Evolutionary conservation across 2,113 vertebrate species (phyloP).

Genomic region (Piaya cayana): DNA sequence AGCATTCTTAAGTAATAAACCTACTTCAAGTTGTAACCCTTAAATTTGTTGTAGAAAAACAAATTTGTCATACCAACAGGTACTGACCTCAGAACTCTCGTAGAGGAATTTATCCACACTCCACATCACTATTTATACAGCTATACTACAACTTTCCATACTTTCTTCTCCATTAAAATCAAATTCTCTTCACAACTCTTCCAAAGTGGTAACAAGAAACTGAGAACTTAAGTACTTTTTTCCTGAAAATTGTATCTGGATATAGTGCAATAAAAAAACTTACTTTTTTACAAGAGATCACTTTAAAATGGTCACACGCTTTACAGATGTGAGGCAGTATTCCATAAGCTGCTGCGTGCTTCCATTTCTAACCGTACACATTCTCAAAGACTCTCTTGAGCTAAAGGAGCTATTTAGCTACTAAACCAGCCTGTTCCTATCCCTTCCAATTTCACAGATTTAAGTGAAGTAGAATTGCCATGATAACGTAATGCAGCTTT

Average conservation of each 20-base stretch:
- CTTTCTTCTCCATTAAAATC: neutral
- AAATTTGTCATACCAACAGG: neutral
- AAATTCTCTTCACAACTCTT: neutral
- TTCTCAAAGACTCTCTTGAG: neutral
- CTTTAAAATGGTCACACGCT: neutral
- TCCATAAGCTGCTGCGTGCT: neutral
- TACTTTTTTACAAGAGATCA: neutral
- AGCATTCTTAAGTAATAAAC: neutral
- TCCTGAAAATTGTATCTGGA: neutral
- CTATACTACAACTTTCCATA: neutral
- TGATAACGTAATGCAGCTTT: neutral
- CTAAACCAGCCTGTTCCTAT: neutral
- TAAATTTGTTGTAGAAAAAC: neutral
- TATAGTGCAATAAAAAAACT: neutral
- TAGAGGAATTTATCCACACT: neutral
- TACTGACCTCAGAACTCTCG: neutral
- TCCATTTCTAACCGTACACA: rapidly evolving
- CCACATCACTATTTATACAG: neutral
- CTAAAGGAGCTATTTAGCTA: neutral
- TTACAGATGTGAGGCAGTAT: neutral
- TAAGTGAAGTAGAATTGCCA: neutral
- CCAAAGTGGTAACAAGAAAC: neutral
- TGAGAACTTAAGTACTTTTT: neutral
- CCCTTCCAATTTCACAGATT: neutral
- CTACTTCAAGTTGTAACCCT: neutral